phyloP scores from a whole-genome alignment of 2,113 vertebrate species.

The Grus americana region DNA sequence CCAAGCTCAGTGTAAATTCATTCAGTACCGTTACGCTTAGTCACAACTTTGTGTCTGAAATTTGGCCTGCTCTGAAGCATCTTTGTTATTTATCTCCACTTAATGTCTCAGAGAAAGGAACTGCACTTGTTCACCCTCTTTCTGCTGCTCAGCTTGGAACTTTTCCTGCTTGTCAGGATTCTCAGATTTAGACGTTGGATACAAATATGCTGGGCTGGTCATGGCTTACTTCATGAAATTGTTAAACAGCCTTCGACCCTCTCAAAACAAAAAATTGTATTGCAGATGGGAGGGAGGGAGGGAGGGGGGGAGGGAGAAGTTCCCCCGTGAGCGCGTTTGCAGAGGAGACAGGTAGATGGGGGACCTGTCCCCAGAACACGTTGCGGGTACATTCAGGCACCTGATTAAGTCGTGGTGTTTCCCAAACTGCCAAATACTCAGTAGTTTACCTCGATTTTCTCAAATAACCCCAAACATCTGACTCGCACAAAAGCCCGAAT shows the following conservation, averaged over 20 bases:
- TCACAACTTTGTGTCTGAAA: not conserved
- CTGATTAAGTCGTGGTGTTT: not conserved
- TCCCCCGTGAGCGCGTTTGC: not conserved
- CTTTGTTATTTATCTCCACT: not conserved
- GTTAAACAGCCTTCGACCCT: not conserved
- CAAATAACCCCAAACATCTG: not conserved
- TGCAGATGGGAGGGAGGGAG: not conserved
- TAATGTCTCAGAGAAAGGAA: not conserved
- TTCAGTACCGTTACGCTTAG: not conserved
- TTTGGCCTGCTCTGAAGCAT: not conserved
- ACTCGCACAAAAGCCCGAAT: not conserved
- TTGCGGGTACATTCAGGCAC: not conserved
- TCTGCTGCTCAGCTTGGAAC: not conserved
- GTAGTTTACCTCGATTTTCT: not conserved
- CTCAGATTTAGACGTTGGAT: not conserved
- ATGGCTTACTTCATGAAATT: not conserved
- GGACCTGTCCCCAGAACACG: rapidly evolving
- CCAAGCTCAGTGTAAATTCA: not conserved
- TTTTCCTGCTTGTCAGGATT: not conserved
- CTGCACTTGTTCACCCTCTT: not conserved
- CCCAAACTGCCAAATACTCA: not conserved
- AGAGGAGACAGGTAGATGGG: not conserved
- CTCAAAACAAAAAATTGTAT: not conserved
- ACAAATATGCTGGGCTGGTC: not conserved
- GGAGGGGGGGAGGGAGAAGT: not conserved